Conservation (phyloP, 1,140 invertebrate genomes). For the Meloidogyne floridensis region DNA sequence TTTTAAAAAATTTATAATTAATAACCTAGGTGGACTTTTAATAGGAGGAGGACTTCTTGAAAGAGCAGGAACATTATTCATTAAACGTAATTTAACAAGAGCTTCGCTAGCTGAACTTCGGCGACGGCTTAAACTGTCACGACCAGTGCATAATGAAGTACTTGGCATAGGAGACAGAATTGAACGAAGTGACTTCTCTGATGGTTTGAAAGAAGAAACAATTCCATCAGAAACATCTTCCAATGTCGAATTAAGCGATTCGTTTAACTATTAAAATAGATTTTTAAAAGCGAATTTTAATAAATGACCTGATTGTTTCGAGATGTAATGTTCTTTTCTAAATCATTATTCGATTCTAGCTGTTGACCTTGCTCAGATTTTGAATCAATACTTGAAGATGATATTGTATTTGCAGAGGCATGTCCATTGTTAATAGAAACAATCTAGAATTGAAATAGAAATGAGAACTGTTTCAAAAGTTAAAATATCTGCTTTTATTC, state of each 20-base stretch:
- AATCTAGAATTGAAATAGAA: neutral
- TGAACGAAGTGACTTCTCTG: conserved; percentile 28
- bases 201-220: conserved; percentile 27
- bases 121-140: conserved; percentile 21
- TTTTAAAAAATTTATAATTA: neutral
- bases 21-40: conserved; percentile 14
- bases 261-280: neutral
- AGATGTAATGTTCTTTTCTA: neutral
- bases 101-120: conserved; percentile 29
- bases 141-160: conserved; percentile 11
- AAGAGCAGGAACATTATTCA: conserved; percentile 23
- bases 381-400: neutral
- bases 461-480: neutral
- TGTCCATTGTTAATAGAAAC: neutral
- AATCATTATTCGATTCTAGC: neutral
- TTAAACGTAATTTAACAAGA: conserved; percentile 17
- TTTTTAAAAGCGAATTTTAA: neutral
- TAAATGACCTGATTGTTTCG: neutral
- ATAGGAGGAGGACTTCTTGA: conserved; percentile 13
- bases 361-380: neutral
- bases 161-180: conserved; percentile 16
- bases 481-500: neutral
- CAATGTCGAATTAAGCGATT: neutral
- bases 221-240: neutral
- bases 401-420: neutral